Evolutionary conservation across 1,140 invertebrate genomes (phyloP).

Genomic region (Tetragnatha versicolor): DNA sequence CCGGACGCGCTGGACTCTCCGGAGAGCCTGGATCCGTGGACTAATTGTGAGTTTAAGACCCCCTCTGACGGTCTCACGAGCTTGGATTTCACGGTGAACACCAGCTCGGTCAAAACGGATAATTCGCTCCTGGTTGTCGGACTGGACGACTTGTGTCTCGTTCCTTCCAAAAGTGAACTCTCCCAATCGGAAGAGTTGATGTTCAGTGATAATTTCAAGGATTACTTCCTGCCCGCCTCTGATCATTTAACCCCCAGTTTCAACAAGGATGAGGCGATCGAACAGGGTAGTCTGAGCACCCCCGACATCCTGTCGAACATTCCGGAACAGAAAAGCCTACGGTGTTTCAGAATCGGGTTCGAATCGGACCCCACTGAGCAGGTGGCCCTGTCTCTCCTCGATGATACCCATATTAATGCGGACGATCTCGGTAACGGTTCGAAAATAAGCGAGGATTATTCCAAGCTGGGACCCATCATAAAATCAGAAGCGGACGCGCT

Average conservation of each 20-base stretch:
- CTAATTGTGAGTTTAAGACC: background rate
- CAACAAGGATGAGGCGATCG: background rate
- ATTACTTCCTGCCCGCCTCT: constrained; percentile 37
- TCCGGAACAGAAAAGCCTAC: background rate
- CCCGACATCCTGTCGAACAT: background rate
- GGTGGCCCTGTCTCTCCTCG: background rate
- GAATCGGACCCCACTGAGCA: background rate
- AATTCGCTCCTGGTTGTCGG: constrained; percentile 4
- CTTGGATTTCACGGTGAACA: background rate
- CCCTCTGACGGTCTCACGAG: background rate
- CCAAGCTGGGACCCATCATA: background rate
- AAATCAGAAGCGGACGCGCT: background rate
- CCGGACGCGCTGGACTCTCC: background rate
- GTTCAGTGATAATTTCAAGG: constrained; percentile 48
- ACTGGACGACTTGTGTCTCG: constrained; percentile 32
- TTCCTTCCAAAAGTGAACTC: background rate
- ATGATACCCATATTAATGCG: background rate
- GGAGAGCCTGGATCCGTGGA: constrained; percentile 18
- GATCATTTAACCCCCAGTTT: constrained; percentile 26
- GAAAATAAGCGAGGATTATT: constrained; percentile 10
- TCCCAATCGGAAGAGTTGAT: constrained; percentile 8
- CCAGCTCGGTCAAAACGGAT: background rate
- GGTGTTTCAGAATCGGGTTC: constrained; percentile 46
- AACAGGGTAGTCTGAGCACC: background rate
- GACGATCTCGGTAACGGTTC: background rate